Base-by-base conservation (phyloP, 2,888 invertebrate genomes). In the Cryptocephalus moraei region DNA sequence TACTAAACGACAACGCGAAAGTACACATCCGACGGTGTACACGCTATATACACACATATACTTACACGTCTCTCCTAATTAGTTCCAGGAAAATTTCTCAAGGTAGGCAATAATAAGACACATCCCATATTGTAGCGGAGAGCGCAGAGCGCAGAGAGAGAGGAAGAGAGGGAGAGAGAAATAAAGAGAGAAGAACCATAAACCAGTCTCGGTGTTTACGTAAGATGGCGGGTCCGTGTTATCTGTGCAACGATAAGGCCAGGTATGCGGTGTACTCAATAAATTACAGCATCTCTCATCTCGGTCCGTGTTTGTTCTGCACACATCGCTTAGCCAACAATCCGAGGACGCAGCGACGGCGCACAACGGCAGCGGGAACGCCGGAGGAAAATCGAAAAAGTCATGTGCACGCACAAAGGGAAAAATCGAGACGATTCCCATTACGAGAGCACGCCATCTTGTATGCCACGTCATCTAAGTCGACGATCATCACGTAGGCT, bases 171-270 rank as follows among this genome's bases (percentile, higher is more conserved):
- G 4, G 22, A 22, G 22, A 22, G 22, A 22, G 6, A 22, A 6
- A 22, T 2, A 22, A 6, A 22, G 22, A 22, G 22, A 22, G 22
- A 22, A 22, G 22, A 6, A 62, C 63, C 64, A 64, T 65, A 65
- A 65, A 65, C 64, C 60, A 63, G 63, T 64, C 64, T 53, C 56
- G 44, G 46, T 66, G 66, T 66, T 66, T 66, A 58, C 60, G 58
- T 62, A 66, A 65, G 63, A 66, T 66, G 66, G 65, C 66, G 66
- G 65, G 60, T 57, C 60, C 32, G 61, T 62, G 62, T 65, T 65
- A 65, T 64, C 65, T 66, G 59, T 60, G 62, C 61, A 58, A 57
- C 62, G 66, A 66, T 66, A 66, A 66, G 65, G 59, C 65, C 62
- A 63, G 64, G 63, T 63, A 62, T 62, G 61, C 57, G 56, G 63